Evolutionary conservation across 2,797 vertebrate species (phyloP), one percentile per base, ranked within the genome.

Genomic region (Heliangelus exortis): DNA sequence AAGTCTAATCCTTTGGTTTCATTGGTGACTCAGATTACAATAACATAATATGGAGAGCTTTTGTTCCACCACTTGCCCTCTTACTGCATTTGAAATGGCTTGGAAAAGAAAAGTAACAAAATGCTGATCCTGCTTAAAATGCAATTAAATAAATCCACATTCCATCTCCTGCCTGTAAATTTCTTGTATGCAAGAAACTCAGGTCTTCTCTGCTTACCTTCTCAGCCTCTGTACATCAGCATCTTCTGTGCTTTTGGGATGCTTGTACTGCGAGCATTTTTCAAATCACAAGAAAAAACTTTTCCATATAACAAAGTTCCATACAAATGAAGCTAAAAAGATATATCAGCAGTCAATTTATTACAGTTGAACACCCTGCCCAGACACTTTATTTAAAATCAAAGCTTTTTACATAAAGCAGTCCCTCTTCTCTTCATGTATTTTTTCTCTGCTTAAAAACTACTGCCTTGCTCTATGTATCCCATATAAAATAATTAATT

Each of bases 321-420:
- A 73, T 88, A 63, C 31, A 77, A 85, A 91, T 93, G 92, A 81
- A 91, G 41, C 66, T 90, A 72, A 85, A 85, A 90, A 90, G 84
- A 86, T 80, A 93, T 91, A 88, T 89, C 89, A 95, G 74, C 74
- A 95, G 77, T 63, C 69, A 84, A 81, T 90, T 92, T 92, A 93
- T 91, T 84, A 76, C 63, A 61, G 55, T 68, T 96, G 94, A 97
- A 93, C 48, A 87, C 96, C 94, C 96, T 92, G 84, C 78, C 89
- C 34, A 88, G 93, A 93, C 63, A 53, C 68, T 73, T 73, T 67
- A 87, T 92, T 97, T 97, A 96, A 65, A 94, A 81, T 84, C 57
- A 36, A 82, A 79, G 33, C 26, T 81, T 93, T 22, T 89, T 94
- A 41, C 75, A 36, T 80, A 89, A 96, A 91, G 62, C 82, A 95